Evolutionary conservation across 2,888 invertebrate genomes (phyloP).

Genomic region (Melieria picta): DNA sequence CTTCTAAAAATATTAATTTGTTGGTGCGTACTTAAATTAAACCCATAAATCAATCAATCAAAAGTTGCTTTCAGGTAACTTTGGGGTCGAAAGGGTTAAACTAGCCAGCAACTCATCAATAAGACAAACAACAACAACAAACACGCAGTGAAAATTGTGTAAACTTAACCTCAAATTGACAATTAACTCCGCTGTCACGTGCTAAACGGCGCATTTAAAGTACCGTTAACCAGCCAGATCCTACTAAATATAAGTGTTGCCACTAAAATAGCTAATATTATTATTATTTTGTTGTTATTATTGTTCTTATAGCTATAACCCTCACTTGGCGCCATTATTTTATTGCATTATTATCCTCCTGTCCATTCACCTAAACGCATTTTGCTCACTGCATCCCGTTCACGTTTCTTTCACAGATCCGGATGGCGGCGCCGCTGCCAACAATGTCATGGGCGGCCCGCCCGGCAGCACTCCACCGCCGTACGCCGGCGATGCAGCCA

Average conservation of each 20-base stretch:
- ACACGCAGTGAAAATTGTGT: not conserved
- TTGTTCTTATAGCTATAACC: not conserved
- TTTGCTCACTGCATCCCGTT: conserved; percentile 20
- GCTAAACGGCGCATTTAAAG: not conserved
- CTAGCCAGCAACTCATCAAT: not conserved
- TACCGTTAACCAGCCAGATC: not conserved
- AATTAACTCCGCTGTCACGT: not conserved
- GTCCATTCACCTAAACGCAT: conserved; percentile 3
- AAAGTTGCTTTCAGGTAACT: too few relatives aligned
- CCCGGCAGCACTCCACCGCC: conserved; percentile 64
- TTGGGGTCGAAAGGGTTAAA: too few relatives aligned
- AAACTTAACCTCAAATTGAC: not conserved
- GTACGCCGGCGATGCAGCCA: conserved; percentile 49
- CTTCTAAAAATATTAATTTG: too few relatives aligned
- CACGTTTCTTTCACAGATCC: conserved; percentile 66
- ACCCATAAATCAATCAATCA: too few relatives aligned
- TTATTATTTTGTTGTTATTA: not conserved
- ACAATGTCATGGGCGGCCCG: conserved; percentile 59
- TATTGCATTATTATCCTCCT: not conserved
- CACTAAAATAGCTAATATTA: not conserved
- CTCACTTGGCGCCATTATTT: too few relatives aligned
- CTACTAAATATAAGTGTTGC: not conserved
- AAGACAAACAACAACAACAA: not conserved
- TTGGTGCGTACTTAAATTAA: too few relatives aligned
- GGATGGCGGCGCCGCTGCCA: conserved; percentile 66